Base-by-base conservation (phyloP, 2,888 invertebrate species). In the Chloromyia formosa region DNA sequence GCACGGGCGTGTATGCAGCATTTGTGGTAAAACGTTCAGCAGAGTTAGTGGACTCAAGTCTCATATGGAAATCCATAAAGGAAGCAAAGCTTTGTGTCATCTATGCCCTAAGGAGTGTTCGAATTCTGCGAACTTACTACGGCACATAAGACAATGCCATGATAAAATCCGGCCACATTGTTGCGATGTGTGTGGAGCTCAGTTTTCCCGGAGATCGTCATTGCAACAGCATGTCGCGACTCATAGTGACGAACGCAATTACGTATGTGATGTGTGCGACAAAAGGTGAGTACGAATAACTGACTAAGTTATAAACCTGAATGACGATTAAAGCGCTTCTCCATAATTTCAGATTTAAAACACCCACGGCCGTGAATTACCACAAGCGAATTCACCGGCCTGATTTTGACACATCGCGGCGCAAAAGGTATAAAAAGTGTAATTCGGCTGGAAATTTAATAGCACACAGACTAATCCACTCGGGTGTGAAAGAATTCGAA, bases 281-380 rank as follows among this genome's bases (percentile, higher is more conserved):
- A 78, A 77, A 58, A 53, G 40, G 53, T 78, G 75, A 54, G 64
- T 42, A 45, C n/a, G n/a, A n/a, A n/a, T n/a, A n/a, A n/a, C n/a
- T n/a, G n/a, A n/a, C n/a, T n/a, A n/a, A n/a, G n/a, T n/a, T n/a
- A n/a, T n/a, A n/a, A n/a, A n/a, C n/a, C n/a, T n/a, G n/a, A n/a
- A n/a, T n/a, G n/a, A n/a, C n/a, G n/a, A n/a, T n/a, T n/a, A n/a
- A n/a, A n/a, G n/a, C n/a, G n/a, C 27, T 35, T 35, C 27, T 35
- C 27, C n/a, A n/a, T n/a, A n/a, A 35, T 35, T 35, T 4, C 27
- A 35, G 27, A 35, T 35, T 35, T 35, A 35, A 35, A 35, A 35
- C 2, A 35, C 2, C 7, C 27, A 7, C 2, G 7, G 3, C 3
- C 27, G 3, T 35, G 27, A 35, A 35, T 4, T 4, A 4, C 2